phyloP scores from a whole-genome alignment of 1,140 invertebrate species.

The Drosophila pachea region DNA sequence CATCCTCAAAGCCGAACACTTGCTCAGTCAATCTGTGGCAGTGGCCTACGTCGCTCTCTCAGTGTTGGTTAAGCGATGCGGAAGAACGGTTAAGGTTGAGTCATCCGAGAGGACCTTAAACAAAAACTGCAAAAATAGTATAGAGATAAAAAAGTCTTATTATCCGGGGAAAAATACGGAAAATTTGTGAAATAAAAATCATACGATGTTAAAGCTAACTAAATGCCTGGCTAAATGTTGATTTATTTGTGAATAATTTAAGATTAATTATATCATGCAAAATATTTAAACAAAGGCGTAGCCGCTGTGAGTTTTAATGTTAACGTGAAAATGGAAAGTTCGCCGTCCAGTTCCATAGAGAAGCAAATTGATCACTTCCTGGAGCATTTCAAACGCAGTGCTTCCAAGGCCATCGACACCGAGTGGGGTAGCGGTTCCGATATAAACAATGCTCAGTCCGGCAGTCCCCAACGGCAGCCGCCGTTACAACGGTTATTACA shows the following conservation, averaged over 20 bases:
- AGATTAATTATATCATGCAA: neutral
- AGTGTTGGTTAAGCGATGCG: constrained; percentile 29
- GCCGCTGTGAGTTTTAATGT: constrained; percentile 1
- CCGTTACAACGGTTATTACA: constrained; percentile 49
- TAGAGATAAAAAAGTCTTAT: constrained; percentile 29
- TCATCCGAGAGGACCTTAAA: constrained; percentile 23
- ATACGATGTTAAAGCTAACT: too few species aligned
- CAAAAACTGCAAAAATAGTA: constrained; percentile 15
- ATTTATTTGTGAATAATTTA: too few species aligned
- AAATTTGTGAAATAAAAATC: neutral
- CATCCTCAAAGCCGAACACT: neutral
- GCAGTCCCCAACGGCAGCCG: constrained; percentile 39
- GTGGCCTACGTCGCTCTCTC: constrained; percentile 23
- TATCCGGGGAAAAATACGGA: neutral
- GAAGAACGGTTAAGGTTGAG: constrained; percentile 44
- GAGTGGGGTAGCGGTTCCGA: constrained; percentile 44
- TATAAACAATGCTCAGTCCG: constrained; percentile 26
- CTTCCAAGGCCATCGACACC: constrained; percentile 83
- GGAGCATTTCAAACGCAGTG: constrained; percentile 88
- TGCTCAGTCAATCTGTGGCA: constrained; percentile 8
- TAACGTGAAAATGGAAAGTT: constrained; percentile 81
- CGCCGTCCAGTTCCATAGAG: constrained; percentile 85
- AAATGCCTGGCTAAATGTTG: too few species aligned
- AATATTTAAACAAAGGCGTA: too few species aligned
- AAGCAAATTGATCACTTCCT: constrained; percentile 90